phyloP scores from a whole-genome alignment of 2,113 vertebrate genomes.

The Natator depressus region DNA sequence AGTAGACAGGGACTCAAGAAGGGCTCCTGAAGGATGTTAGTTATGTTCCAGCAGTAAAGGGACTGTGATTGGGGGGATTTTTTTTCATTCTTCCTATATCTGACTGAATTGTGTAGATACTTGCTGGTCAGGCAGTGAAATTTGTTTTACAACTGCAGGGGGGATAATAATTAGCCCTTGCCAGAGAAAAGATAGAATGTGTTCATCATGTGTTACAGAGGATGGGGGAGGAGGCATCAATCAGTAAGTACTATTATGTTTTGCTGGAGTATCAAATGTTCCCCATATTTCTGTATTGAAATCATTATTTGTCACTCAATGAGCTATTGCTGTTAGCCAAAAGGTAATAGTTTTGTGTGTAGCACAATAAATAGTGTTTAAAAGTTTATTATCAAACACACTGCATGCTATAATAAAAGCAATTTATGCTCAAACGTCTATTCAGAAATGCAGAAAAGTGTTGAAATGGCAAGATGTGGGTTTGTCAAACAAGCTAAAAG shows the following conservation, averaged over 20 bases:
- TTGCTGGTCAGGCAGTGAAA: slow-evolving; percentile 21
- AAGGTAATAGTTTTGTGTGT: slow-evolving; percentile 47
- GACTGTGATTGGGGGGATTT: neutral
- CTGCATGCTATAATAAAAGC: slow-evolving; percentile 44
- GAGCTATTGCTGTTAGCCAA: slow-evolving; percentile 40
- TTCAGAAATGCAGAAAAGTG: slow-evolving; percentile 29
- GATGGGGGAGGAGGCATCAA: neutral
- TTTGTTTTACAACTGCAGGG: neutral
- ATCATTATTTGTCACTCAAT: slow-evolving; percentile 38
- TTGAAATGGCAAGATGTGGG: slow-evolving; percentile 29
- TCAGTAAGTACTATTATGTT: neutral
- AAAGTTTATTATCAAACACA: slow-evolving; percentile 67
- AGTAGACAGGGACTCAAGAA: neutral
- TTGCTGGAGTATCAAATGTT: slow-evolving; percentile 18
- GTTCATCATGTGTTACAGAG: slow-evolving; percentile 10
- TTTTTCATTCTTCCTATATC: neutral
- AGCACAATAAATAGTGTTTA: slow-evolving; percentile 60
- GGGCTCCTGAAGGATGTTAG: neutral
- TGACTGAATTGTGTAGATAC: slow-evolving; percentile 26
- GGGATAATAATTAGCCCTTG: slow-evolving; percentile 39
- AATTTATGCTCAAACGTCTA: slow-evolving; percentile 32
- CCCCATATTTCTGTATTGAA: slow-evolving; percentile 48
- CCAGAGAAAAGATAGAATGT: slow-evolving; percentile 5
- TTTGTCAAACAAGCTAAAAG: slow-evolving; percentile 61
- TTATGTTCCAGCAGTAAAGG: neutral